Evolutionary conservation across 2,888 invertebrate genomes (phyloP), one percentile per base, ranked within the genome.

Genomic region (Linnaemya vulpina): DNA sequence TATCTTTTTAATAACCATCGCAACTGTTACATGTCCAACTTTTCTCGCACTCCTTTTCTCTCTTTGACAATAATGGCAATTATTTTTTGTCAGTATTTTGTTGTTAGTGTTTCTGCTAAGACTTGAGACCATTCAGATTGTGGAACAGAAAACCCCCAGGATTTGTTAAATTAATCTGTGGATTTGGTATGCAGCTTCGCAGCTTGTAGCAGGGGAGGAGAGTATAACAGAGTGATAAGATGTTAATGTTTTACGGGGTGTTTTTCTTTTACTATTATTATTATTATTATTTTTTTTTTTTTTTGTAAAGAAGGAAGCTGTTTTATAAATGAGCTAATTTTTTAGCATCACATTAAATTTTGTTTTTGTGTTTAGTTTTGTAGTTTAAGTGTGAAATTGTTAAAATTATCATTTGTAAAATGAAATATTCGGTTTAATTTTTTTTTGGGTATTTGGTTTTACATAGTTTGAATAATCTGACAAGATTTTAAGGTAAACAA

Each of bases 1-100:
- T 85, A 87, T 85, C 86, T 81, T 80, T 79, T 67, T 51, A 76
- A 65, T 73, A 85, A 75, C 75, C 82, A 82, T 65, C 78, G 82
- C 85, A 75, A 82, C 71, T 71, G 82, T 71, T 79, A 25, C 70
- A 65, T 82, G 81, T 77, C 77, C 77, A 62, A 43, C 40, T 40
- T 40, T 40, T 13, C n/a, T 38, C 17, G 10, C 15, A 8, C 22
- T 62, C 17, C n/a, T 7, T 15, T 43, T 35, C 15, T 22, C 9
- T 11, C 11, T 38, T 51, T 60, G 49, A 74, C 38, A 74, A 62
- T 62, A 62, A 74, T 17, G 30, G 7, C 38, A 65, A 58, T 49
- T 78, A n/a, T 51, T 71, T 63, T 53, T 70, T 40, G 25, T 62
- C 10, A 43, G 22, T 35, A 30, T 68, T 63, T 76, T 5, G 43